Evolutionary conservation across 1,140 invertebrate species (phyloP).

Genomic region (Orchestia grillus): DNA sequence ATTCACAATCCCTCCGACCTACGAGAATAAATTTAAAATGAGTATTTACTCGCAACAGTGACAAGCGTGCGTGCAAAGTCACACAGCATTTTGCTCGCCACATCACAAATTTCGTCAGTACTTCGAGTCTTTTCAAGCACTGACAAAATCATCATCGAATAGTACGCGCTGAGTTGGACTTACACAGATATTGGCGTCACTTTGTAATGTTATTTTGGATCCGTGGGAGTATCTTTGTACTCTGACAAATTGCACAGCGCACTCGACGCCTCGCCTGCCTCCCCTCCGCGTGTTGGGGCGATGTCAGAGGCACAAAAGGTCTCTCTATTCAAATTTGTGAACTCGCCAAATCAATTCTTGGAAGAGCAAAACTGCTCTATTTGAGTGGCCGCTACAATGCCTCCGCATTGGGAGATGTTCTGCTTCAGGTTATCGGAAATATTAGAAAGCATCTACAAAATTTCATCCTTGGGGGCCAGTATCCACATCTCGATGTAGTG

Average conservation of each 20-base stretch:
- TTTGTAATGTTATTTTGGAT: background rate
- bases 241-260: background rate
- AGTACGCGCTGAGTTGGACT: background rate
- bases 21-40: too few relatives aligned
- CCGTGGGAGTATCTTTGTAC: background rate
- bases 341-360: constrained; percentile 37
- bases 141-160: background rate
- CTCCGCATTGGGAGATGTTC: background rate
- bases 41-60: too few relatives aligned
- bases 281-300: background rate
- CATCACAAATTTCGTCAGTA: background rate
- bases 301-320: background rate
- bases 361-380: background rate
- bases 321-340: constrained; percentile 34
- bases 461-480: background rate
- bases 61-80: too few relatives aligned
- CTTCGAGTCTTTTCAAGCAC: background rate
- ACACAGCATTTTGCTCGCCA: background rate
- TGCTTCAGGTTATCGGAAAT: background rate
- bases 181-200: background rate
- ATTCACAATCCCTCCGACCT: too few relatives aligned
- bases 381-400: background rate
- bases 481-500: background rate
- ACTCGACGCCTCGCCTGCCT: background rate
- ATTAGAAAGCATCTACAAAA: background rate